Evolutionary conservation across 2,113 vertebrate genomes (phyloP).

Genomic region (Ranitomeya imitator): DNA sequence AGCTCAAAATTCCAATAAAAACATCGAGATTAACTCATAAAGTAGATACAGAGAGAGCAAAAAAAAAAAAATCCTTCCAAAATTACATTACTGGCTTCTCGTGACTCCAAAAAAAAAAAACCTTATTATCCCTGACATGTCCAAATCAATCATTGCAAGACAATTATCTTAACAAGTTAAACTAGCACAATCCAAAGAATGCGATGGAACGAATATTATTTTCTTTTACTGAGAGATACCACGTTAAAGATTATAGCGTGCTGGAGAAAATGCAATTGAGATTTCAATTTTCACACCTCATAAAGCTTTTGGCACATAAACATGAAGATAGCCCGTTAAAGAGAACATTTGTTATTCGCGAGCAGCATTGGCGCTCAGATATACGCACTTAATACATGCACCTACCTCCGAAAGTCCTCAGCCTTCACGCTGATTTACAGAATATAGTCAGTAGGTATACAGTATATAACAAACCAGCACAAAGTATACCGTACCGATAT

Average conservation of each 20-base stretch:
- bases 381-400: slow-evolving; percentile 3
- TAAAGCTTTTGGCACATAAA: slow-evolving; percentile 52
- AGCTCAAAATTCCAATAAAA: slow-evolving; percentile 72
- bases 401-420: background rate
- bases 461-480: background rate
- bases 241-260: slow-evolving; percentile 42
- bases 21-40: slow-evolving; percentile 72
- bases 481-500: background rate
- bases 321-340: slow-evolving; percentile 47
- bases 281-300: slow-evolving; percentile 52
- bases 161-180: slow-evolving; percentile 71
- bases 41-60: slow-evolving; percentile 64
- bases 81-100: slow-evolving; percentile 70
- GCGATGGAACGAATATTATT: slow-evolving; percentile 43
- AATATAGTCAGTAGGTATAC: background rate
- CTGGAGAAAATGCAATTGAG: slow-evolving; percentile 50
- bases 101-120: slow-evolving; percentile 66
- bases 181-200: slow-evolving; percentile 56
- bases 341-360: slow-evolving; percentile 47
- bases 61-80: slow-evolving; percentile 67
- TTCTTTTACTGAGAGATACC: slow-evolving; percentile 41
- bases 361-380: slow-evolving; percentile 10
- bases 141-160: slow-evolving; percentile 71
- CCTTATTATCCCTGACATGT: slow-evolving; percentile 68
- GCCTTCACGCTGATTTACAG: background rate